Conservation (phyloP, 2,888 invertebrate genomes). For the Drosophila melanosoma region DNA sequence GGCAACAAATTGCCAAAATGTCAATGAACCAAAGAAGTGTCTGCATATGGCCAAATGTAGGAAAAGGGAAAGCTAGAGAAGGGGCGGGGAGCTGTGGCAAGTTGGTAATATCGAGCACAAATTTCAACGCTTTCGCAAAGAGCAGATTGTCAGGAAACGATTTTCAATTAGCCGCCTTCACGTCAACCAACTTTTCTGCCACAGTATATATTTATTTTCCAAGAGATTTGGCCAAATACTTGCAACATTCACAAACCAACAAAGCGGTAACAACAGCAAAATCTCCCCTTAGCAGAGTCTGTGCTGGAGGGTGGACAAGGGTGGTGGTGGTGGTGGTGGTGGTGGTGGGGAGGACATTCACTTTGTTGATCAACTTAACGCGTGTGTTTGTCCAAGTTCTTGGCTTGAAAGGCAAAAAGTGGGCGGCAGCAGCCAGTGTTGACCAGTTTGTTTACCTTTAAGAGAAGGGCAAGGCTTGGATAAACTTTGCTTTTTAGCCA, state of each 20-base stretch:
- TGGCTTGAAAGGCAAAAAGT: constrained; percentile 8
- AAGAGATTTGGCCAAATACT: constrained; percentile 51
- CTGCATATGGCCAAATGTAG: constrained; percentile 54
- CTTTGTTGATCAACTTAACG: constrained; percentile 57
- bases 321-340: neutral
- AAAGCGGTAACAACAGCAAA: constrained; percentile 33
- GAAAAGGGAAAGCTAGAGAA: neutral
- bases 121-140: constrained; percentile 64
- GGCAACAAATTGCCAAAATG: constrained; percentile 75
- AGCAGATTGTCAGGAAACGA: constrained; percentile 57
- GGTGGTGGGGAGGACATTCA: neutral
- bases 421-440: constrained; percentile 4
- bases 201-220: constrained; percentile 52
- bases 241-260: constrained; percentile 33
- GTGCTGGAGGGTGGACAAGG: neutral
- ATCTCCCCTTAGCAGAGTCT: constrained; percentile 1
- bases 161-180: constrained; percentile 62
- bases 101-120: constrained; percentile 64
- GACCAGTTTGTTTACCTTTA: constrained; percentile 45
- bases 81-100: neutral
- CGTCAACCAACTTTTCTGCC: constrained; percentile 31
- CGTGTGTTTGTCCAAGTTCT: constrained; percentile 53
- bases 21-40: constrained; percentile 74
- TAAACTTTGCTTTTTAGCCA: constrained; percentile 43
- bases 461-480: constrained; percentile 29